A percentile compares a stretch with the other conserved stretches of the same genome.
Conservation (phyloP, 2,113 vertebrate species). For the Gnathonemus echidnorhynchus region DNA sequence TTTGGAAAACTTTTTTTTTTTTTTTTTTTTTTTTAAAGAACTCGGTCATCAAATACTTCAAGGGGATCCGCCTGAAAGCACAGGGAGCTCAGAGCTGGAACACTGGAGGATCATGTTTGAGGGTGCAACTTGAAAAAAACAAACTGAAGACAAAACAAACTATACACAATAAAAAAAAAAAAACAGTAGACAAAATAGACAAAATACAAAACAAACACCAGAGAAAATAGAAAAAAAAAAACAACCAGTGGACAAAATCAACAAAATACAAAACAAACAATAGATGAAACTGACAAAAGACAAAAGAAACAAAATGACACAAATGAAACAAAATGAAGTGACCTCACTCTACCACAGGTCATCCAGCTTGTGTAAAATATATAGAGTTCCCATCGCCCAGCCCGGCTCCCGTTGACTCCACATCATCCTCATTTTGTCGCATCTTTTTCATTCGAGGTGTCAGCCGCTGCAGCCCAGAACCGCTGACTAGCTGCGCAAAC, state of each 20-base stretch:
- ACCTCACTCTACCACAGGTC: not conserved
- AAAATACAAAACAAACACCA: not conserved
- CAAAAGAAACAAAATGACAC: not conserved
- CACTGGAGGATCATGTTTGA: not conserved
- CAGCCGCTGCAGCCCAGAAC: not conserved
- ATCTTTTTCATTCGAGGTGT: constrained; percentile 11
- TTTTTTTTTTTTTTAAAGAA: not conserved
- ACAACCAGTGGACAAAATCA: not conserved
- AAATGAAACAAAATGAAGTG: not conserved
- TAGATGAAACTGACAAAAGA: not conserved
- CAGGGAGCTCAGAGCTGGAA: not conserved
- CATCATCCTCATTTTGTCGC: not conserved
- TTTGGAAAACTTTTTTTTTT: not conserved
- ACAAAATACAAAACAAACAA: not conserved
- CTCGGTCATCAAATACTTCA: not conserved
- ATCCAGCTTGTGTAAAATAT: not conserved
- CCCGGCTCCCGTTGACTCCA: not conserved
- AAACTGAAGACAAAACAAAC: not conserved
- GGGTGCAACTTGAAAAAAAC: not conserved
- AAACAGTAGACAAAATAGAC: not conserved
- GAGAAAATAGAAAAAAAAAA: not conserved
- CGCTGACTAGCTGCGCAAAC: not conserved
- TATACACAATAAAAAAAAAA: not conserved
- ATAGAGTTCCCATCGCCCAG: not conserved
- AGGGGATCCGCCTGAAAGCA: not conserved